phyloP scores from a whole-genome alignment of 2,113 vertebrate genomes.

The Phaethornis superciliosus region DNA sequence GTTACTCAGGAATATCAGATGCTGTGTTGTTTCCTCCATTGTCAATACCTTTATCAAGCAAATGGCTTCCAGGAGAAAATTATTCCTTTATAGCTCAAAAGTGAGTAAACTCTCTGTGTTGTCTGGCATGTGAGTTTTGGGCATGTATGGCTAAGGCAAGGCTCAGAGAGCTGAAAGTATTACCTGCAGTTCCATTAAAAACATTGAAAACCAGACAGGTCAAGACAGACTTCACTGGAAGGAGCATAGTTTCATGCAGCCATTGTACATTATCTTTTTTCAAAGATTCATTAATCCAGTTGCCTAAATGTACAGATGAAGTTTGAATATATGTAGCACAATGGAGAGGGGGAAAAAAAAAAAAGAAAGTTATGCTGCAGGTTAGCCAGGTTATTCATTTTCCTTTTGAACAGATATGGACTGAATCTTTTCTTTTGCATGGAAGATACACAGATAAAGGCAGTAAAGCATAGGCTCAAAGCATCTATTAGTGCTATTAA shows the following conservation, averaged over 20 bases:
- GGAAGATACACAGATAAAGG: neutral
- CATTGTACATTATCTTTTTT: neutral
- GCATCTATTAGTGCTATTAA: neutral
- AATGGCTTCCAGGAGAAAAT: neutral
- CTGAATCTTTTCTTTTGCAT: neutral
- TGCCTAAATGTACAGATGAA: neutral
- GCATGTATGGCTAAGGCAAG: neutral
- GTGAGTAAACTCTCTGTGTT: neutral
- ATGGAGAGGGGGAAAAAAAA: neutral
- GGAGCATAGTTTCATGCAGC: neutral
- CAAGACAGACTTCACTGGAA: neutral
- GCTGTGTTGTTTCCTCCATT: constrained; percentile 52
- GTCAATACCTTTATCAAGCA: neutral
- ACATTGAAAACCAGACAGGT: neutral
- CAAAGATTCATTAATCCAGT: neutral
- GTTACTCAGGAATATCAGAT: constrained; percentile 69
- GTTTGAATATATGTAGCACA: neutral
- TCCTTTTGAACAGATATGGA: neutral
- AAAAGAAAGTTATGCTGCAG: neutral
- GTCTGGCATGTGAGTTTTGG: rapidly evolving
- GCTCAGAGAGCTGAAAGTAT: neutral
- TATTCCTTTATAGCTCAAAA: neutral
- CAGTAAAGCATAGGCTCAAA: neutral
- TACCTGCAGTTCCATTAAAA: neutral
- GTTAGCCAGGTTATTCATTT: neutral